phyloP scores from a whole-genome alignment of 2,113 vertebrate genomes.

The Strix aluco region DNA sequence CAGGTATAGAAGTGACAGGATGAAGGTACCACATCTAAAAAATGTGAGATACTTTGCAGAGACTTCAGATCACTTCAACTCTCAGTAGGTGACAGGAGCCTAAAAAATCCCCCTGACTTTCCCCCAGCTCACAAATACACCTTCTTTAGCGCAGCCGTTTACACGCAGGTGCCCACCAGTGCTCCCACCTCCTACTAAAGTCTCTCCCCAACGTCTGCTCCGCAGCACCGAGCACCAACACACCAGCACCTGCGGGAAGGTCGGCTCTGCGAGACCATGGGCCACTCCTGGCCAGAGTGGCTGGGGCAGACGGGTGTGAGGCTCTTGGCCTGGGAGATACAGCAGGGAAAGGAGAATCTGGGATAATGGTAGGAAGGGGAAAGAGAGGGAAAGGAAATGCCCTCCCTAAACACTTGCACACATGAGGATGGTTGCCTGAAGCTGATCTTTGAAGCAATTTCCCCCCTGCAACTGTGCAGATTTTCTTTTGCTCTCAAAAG shows the following conservation, averaged over 20 bases:
- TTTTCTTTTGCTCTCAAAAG: not conserved
- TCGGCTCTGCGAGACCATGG: not conserved
- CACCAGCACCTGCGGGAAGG: rapidly evolving
- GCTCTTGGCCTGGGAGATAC: not conserved
- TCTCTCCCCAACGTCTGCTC: not conserved
- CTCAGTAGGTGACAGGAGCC: not conserved
- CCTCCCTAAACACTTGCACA: not conserved
- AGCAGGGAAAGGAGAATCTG: no score
- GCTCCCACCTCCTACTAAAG: not conserved
- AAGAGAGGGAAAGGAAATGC: not conserved
- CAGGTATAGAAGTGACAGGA: not conserved
- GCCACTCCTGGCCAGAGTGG: not conserved
- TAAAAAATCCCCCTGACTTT: not conserved
- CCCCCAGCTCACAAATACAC: not conserved
- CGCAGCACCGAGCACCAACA: not conserved
- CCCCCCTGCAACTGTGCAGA: not conserved
- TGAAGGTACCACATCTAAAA: not conserved
- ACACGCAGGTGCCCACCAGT: not conserved
- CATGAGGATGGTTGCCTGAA: not conserved
- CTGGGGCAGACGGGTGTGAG: rapidly evolving
- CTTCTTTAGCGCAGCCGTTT: not conserved
- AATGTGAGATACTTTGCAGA: not conserved
- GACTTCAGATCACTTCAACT: not conserved
- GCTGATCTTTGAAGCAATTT: not conserved
- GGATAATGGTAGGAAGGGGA: not conserved